Evolutionary conservation across 2,797 vertebrate species (phyloP), one percentile per base, ranked within the genome.

Genomic region (Hybognathus amarus): DNA sequence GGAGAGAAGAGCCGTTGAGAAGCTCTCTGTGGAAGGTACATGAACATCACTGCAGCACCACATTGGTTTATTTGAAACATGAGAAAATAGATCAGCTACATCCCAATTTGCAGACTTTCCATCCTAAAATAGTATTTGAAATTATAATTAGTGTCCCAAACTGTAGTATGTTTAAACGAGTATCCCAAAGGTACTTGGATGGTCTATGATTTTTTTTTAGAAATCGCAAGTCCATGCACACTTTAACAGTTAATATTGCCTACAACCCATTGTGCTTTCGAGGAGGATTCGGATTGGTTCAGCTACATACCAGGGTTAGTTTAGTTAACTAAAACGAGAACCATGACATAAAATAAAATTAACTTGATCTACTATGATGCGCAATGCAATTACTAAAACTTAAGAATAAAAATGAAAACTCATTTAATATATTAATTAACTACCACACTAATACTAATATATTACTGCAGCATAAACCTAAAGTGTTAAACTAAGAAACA

Each of bases 1-100:
- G 98, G 97, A 78, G 98, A 91, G 98, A 30, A 95, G 97, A 0
- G 97, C 95, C 8, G 92, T 99, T 1, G 98, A 99, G 92, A 94
- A 92, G 56, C 96, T 99, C 77, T 97, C 97, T 1, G 93, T 97
- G 12, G 96, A 98, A 94, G 97, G 98, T 99, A 93, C 4, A 9
- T 22, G 98, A 99, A 93, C 4, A 9, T 22, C 38, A 61, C 30
- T 56, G 50, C 2, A 27, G 22, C 7, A 0, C 38, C 4, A 12
- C n/a, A 42, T 33, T 30, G 1, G 87, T 15, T 54, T 36, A 54
- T 74, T 9, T 56, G 11, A 74, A 54, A 54, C 5, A 0, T 9
- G 69, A 70, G 17, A 17, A 4, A 45, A 45, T 45, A 4, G 4
- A 56, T 50, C 9, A 30, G 9, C 30, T 36, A 47, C 27, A 20